These are phyloP conservation scores for Platorchestia sp. DNA, from an alignment of 1,140 invertebrate genomes.

Conservation along the genomic window DNA sequence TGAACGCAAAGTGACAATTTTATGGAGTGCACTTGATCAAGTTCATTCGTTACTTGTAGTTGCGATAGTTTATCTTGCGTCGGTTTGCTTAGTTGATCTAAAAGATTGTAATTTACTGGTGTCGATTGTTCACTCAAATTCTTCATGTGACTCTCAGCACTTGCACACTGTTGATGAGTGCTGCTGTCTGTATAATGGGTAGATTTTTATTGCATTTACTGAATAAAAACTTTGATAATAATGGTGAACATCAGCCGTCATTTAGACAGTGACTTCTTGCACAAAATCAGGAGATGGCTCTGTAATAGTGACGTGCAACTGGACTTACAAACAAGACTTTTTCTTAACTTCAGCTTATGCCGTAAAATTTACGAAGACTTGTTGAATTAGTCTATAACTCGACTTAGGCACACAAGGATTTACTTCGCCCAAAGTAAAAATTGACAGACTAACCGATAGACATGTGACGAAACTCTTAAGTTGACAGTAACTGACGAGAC, in stretches of 20 bases:
- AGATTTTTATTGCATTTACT: background rate
- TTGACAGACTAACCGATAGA: background rate
- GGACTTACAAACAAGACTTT: background rate
- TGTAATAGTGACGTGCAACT: background rate
- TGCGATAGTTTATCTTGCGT: background rate
- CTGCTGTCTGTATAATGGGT: background rate
- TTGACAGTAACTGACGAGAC: background rate
- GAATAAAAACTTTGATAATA: background rate
- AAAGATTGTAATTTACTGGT: background rate
- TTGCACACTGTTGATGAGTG: background rate
- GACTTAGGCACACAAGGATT: background rate
- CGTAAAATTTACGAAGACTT: background rate
- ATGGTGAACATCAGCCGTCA: background rate
- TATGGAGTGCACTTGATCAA: background rate
- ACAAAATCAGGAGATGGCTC: background rate
- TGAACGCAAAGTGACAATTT: no score
- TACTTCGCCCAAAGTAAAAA: background rate
- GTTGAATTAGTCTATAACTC: background rate
- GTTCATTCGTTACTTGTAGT: background rate
- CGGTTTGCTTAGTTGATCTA: background rate
- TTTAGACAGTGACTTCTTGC: background rate
- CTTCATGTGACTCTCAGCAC: background rate
- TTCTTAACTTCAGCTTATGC: background rate
- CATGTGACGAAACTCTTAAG: background rate
- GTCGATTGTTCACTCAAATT: background rate